Percentiles rank a stretch among this genome's conserved stretches.
phyloP scores from a whole-genome alignment of 2,113 vertebrate genomes.

The Hippocampus guttulatus region DNA sequence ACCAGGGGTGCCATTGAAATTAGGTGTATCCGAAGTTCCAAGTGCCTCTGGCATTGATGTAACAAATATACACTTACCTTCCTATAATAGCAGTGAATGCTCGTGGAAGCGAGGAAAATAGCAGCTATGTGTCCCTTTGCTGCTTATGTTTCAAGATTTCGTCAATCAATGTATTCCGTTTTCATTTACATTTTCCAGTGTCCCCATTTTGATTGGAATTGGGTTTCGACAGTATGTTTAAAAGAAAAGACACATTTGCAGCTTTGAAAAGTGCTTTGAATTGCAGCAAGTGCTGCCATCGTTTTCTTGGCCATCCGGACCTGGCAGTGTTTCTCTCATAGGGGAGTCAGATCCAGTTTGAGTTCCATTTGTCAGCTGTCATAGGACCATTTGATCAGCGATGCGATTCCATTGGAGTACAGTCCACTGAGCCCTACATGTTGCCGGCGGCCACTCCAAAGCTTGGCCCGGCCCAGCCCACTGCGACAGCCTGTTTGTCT shows the following conservation, averaged over 20 bases:
- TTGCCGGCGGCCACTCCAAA: constrained; percentile 17
- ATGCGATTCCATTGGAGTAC: constrained; percentile 10
- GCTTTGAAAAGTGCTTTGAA: not conserved
- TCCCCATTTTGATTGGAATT: too few species aligned
- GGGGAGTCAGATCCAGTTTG: constrained; percentile 19
- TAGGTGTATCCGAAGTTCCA: not conserved
- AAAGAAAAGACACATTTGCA: not conserved
- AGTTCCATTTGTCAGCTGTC: constrained; percentile 45
- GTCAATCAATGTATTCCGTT: too few species aligned
- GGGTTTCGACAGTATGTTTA: not conserved
- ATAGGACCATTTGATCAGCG: constrained; percentile 5
- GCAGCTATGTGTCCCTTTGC: not conserved
- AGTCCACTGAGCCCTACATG: constrained; percentile 20
- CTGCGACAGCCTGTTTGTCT: constrained; percentile 29
- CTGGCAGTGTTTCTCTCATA: constrained; percentile 5
- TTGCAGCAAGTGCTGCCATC: not conserved
- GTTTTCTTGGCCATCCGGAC: not conserved
- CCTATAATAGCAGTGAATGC: not conserved
- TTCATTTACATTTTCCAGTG: too few species aligned
- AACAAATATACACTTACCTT: not conserved
- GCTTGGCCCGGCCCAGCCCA: not conserved
- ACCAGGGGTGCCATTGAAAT: not conserved
- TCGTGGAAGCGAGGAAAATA: not conserved
- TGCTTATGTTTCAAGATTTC: too few species aligned
- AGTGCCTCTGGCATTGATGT: not conserved